Percentiles rank a stretch among this genome's conserved stretches.
phyloP scores from a whole-genome alignment of 2,113 vertebrate species.

The Chaenocephalus aceratus region DNA sequence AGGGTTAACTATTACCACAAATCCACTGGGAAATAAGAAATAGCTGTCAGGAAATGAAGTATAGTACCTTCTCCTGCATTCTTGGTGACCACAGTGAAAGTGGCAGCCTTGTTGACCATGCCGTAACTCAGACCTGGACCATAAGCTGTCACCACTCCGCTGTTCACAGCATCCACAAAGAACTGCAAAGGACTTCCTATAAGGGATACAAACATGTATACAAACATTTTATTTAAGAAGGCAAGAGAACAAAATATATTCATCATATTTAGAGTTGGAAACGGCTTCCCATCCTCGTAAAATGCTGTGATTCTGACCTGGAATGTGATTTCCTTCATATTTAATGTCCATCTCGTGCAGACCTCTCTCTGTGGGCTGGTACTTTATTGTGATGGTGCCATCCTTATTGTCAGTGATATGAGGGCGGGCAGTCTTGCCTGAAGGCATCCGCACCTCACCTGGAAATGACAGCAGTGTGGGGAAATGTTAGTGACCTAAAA shows the following conservation, averaged over 20 bases:
- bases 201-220: not conserved
- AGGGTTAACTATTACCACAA: not conserved
- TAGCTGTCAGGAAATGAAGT: not conserved
- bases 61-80: conserved; percentile 93
- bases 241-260: not conserved
- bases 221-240: not conserved
- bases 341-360: conserved; percentile 99
- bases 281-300: not conserved
- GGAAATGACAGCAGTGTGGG: conserved; percentile 27
- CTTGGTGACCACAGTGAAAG: conserved; percentile 96
- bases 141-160: conserved; percentile 93
- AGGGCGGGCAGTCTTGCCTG: conserved; percentile 91
- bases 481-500: conserved; percentile 43
- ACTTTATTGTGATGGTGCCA: conserved; percentile 94
- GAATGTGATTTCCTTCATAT: conserved; percentile 96
- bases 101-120: conserved; percentile 93
- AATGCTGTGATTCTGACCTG: conserved; percentile 81
- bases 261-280: not conserved
- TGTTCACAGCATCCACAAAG: conserved; percentile 93
- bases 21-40: not conserved
- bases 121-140: conserved; percentile 95
- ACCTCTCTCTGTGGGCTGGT: conserved; percentile 91
- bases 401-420: conserved; percentile 96
- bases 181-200: conserved; percentile 95
- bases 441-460: conserved; percentile 98